Base-by-base conservation (phyloP, 1,140 invertebrate genomes). In the Dinoponera quadriceps region DNA sequence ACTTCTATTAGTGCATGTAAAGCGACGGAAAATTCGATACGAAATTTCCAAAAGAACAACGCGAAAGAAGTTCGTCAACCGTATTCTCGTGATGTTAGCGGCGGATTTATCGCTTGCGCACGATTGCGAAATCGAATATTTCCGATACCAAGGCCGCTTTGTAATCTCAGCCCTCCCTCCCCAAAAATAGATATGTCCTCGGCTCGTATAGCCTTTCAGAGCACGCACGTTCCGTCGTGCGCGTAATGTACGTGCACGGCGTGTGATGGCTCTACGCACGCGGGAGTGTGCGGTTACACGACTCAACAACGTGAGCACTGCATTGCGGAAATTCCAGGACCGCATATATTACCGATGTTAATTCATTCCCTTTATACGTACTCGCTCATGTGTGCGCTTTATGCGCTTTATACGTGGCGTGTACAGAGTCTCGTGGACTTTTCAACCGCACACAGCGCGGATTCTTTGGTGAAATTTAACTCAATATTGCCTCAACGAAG, bases 251-350 rank as follows among this genome's bases (percentile, higher is more conserved):
- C n/a, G 62, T 78, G 51, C 22, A 33, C 55, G 29, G 16, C 13
- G 49, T 55, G 49, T 44, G 49, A 14, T 62, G 49, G 16, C 27
- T 51, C 3, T 22, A 33, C 18, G 44, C 16, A 3, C 49, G 33
- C 55, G 25, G 25, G n/a, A 18, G 55, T 59, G 60, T 0, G 4
- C 25, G 38, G 20, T 62, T 55, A 55, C 22, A 44, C 38, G 7
- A 65, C 25, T 29, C 33, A 65, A 51, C 49, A 51, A 49, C 33
- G 29, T n/a, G 49, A 54, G 72, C 75, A 66, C 84, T 62, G 87
- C 86, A 89, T 81, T 89, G 87, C 84, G 83, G 87, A 84, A 85
- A 89, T 86, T 88, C 87, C 78, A 72, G 57, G 48, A 85, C 27
- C 60, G 74, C 60, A 82, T 89, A 83, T 84, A 86, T 86, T 84